A percentile compares a stretch with the other conserved stretches of the same genome.
phyloP scores from a whole-genome alignment of 2,113 vertebrate species.

The Heterotilapia buettikoferi region DNA sequence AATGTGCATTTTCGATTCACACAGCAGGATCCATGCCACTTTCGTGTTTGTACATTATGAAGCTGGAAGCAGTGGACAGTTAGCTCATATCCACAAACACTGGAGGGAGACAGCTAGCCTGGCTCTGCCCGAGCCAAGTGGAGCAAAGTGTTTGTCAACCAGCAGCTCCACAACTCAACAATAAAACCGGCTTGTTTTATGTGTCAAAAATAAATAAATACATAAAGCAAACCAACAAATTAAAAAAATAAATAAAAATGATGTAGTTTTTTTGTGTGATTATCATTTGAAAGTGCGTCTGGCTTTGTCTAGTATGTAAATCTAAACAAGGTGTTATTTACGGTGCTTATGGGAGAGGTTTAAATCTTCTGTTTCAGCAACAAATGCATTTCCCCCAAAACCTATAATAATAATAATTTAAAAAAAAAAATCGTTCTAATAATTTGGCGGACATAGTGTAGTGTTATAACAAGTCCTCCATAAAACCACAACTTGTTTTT shows the following conservation, averaged over 20 bases:
- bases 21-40: background rate
- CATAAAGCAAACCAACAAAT: background rate
- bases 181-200: background rate
- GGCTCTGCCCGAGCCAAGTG: background rate
- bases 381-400: background rate
- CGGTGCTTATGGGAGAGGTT: background rate
- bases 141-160: background rate
- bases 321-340: background rate
- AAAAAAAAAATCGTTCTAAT: background rate
- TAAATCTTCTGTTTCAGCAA: background rate
- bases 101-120: background rate
- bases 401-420: background rate
- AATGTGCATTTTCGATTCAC: background rate
- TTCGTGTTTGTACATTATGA: background rate
- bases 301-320: background rate
- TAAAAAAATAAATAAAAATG: accelerated
- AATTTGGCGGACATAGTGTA: background rate
- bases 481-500: background rate
- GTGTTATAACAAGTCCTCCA: background rate
- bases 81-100: background rate
- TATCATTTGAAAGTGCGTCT: background rate
- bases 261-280: background rate
- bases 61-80: background rate
- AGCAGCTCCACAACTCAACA: background rate
- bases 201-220: background rate